Base-by-base conservation (phyloP, 2,888 invertebrate genomes). In the Mactromeris polynyma region DNA sequence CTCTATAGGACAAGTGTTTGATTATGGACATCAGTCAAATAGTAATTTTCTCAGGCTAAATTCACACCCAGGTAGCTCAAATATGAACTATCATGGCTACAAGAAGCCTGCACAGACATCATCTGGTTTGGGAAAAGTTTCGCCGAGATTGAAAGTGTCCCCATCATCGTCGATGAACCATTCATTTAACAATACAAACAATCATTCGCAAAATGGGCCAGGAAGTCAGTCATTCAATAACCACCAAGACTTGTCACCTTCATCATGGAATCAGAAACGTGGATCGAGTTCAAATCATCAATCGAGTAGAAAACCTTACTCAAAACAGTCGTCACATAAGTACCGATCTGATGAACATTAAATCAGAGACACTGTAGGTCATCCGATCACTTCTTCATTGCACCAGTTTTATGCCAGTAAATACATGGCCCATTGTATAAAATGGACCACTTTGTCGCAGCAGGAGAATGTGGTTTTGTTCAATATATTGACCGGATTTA, bases 11-110 rank as follows among this genome's bases (percentile, higher is more conserved):
- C 91, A 90, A 38, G 90, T 91, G 85, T 92, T 91, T 90, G 92
- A 92, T 80, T 92, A 92, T 78, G 90, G 92, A 17, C 92, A 92
- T 83, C 91, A 88, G 81, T 87, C 87, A 6, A 69, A 40, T 46
- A 40, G 73, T 31, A 84, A 88, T 54, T 90, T 87, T 79, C 77
- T 64, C 38, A 84, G 92, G 85, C 92, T 90, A 69, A 92, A 90
- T 81, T 92, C 92, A n/a, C 86, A 82, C 51, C 90, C 90, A 0
- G 82, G 86, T 51, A 88, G 64, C 51, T 81, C 89, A n/a, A 85
- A 77, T 77, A 85, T 85, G 42, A 85, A 83, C 80, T 88, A 78
- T 86, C 85, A 87, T 36, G 38, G 81, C 31, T 90, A 73, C 86
- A 90, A 83, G 73, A 87, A 87, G 40, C 21, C 38, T 17, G 78